phyloP scores from a whole-genome alignment of 2,888 invertebrate genomes.

The Papilio elwesi region DNA sequence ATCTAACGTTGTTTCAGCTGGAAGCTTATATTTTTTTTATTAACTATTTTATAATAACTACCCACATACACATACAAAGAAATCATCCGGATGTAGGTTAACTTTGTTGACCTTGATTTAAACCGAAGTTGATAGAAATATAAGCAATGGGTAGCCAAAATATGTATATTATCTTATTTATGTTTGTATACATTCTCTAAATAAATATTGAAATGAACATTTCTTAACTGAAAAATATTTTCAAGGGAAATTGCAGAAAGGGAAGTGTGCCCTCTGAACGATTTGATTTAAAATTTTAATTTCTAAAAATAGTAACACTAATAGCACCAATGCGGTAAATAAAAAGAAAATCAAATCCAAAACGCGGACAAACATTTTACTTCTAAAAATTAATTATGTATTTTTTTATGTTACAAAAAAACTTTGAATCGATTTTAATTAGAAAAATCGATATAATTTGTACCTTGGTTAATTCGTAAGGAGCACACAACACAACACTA shows the following conservation, averaged over 20 bases:
- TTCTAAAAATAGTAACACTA: neutral
- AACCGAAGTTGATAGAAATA: neutral
- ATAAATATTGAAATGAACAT: neutral
- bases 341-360: neutral
- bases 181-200: neutral
- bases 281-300: constrained; percentile 8
- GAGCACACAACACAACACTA: constrained; percentile 78
- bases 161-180: too few species aligned
- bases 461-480: constrained; percentile 67
- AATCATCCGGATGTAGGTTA: neutral
- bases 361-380: neutral
- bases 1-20: too few species aligned
- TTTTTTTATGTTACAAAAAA: constrained; percentile 1
- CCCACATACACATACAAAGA: neutral
- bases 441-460: constrained; percentile 17
- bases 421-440: constrained; percentile 35
- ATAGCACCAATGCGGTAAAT: neutral
- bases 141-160: too few species aligned
- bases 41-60: too few species aligned
- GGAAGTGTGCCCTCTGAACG: too few species aligned
- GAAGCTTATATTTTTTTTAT: too few species aligned
- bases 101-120: too few species aligned
- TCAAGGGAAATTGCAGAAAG: constrained; percentile 67
- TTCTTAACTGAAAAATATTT: constrained; percentile 1
- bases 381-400: neutral